Evolutionary conservation across 2,888 invertebrate genomes (phyloP), one percentile per base, ranked within the genome.

Genomic region (Lasioglossum lativentre): DNA sequence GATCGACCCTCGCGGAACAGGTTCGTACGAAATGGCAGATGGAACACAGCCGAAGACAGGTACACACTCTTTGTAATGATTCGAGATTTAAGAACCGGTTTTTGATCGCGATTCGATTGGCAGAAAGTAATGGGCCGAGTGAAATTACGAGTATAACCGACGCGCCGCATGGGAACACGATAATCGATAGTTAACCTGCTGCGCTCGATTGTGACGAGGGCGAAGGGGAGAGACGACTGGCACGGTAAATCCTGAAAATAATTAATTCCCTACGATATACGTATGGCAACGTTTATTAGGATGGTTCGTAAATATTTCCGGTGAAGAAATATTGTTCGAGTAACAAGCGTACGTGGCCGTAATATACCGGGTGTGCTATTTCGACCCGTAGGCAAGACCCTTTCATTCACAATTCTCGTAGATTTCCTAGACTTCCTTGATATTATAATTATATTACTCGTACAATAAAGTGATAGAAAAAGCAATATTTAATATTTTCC

Each of bases 31-130:
- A 52, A 52, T 8, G 23, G 23, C 1, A 23, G 27, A 59, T 27
- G n/a, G n/a, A n/a, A 59, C 27, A 59, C 27, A 14, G 12, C n/a
- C n/a, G 59, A 59, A 27, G 59, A 59, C 30, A 30, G 30, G 30
- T 16, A 30, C 63, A 14, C 63, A 5, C 27, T 34, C 30, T 78
- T 83, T 47, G 74, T 75, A 78, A 85, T 84, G 84, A 78, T 78
- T 42, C 78, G 75, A 72, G 85, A 78, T 79, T 85, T 72, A 70
- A 76, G 85, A 85, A 85, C 85, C 85, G 85, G 85, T 85, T 85
- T 85, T n/a, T n/a, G 78, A 85, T 72, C 59, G 40, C 30, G 52
- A 45, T 56, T 70, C 79, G 78, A 76, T 75, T 72, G 75, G 75
- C 79, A 85, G 75, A 85, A 79, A 75, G 68, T 75, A 79, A 85